Conservation (phyloP, 2,888 invertebrate species). For the Pristionchus entomophagus region DNA sequence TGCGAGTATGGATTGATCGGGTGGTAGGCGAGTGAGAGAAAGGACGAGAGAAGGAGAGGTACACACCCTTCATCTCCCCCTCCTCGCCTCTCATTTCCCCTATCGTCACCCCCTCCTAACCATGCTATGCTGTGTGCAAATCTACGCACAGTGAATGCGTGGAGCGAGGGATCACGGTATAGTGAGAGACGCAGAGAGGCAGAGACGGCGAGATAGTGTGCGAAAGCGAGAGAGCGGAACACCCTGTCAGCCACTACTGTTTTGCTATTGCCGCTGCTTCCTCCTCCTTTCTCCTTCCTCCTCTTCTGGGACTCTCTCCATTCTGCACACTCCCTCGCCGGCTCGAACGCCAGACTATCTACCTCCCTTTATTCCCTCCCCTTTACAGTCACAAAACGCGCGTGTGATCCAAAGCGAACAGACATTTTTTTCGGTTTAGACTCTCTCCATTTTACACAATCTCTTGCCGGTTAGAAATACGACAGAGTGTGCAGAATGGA, state of each 20-base stretch:
- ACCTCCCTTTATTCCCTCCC: background rate
- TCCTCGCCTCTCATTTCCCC: background rate
- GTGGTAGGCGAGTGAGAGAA: background rate
- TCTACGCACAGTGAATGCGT: background rate
- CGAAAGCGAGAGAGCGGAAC: background rate
- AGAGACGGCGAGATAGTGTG: background rate
- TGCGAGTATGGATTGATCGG: constrained; percentile 33
- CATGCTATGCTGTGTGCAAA: background rate
- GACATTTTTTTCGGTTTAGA: too few relatives aligned
- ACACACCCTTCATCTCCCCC: background rate
- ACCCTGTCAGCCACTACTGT: constrained; percentile 20
- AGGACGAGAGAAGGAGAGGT: background rate
- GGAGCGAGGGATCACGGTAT: background rate
- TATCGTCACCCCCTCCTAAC: background rate
- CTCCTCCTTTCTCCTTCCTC: background rate
- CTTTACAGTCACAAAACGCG: background rate
- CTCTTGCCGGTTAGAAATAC: too few relatives aligned
- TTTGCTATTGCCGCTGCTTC: constrained; percentile 4
- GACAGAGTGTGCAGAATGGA: too few relatives aligned
- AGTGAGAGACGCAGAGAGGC: background rate
- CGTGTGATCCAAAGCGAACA: too few relatives aligned
- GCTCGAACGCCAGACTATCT: background rate
- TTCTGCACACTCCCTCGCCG: background rate
- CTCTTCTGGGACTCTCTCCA: background rate
- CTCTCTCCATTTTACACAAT: too few relatives aligned